Conservation (phyloP, 2,113 vertebrate genomes). For the Monopterus albus region DNA sequence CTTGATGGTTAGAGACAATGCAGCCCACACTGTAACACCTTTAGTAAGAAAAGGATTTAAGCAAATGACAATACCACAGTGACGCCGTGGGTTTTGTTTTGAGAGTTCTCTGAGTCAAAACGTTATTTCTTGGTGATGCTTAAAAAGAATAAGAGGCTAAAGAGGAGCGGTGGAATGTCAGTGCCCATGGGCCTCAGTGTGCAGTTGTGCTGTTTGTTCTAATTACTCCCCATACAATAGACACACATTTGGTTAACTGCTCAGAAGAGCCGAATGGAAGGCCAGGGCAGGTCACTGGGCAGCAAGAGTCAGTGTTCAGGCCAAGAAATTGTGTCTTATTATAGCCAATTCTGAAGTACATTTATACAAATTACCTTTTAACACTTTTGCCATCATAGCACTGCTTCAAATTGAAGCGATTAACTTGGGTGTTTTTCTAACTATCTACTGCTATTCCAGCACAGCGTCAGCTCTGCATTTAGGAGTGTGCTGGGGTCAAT, state of each 20-base stretch:
- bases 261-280: constrained; percentile 71
- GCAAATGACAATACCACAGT: background rate
- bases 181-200: constrained; percentile 41
- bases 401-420: background rate
- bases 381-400: background rate
- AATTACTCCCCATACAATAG: constrained; percentile 70
- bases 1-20: background rate
- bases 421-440: background rate
- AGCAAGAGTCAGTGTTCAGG: constrained; percentile 40
- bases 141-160: constrained; percentile 10
- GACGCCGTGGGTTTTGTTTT: background rate
- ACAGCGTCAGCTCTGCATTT: background rate
- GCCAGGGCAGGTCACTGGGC: constrained; percentile 53
- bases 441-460: background rate
- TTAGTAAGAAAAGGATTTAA: background rate
- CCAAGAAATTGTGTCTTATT: constrained; percentile 19
- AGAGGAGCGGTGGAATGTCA: constrained; percentile 51
- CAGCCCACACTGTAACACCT: background rate
- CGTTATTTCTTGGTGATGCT: constrained; percentile 24
- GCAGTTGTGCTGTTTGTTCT: constrained; percentile 46
- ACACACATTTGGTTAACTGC: constrained; percentile 51
- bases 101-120: constrained; percentile 22
- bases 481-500: constrained; percentile 2
- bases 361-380: constrained; percentile 10
- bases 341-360: background rate